A percentile compares a stretch with the other conserved stretches of the same genome.
These are phyloP conservation scores for Apaloderma vittatum DNA, from an alignment of 2,113 vertebrate species.

Conservation along the genomic window DNA sequence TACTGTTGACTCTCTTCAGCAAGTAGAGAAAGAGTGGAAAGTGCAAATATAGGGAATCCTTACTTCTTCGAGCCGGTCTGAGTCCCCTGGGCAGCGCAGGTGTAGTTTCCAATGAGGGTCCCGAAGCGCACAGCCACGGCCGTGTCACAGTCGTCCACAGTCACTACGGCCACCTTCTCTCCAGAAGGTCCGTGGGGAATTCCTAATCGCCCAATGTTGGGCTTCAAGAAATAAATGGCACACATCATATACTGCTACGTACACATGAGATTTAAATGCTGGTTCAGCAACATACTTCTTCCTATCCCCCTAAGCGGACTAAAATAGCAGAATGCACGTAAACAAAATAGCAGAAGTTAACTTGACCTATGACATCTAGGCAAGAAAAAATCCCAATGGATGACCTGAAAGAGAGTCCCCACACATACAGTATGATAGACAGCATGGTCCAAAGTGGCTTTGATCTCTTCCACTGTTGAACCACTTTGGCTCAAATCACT, in stretches of 20 bases:
- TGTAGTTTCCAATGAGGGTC: constrained; percentile 91
- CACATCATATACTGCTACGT: neutral
- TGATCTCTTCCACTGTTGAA: neutral
- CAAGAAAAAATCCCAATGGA: neutral
- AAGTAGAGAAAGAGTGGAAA: neutral
- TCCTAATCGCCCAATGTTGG: constrained; percentile 91
- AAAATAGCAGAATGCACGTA: neutral
- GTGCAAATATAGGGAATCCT: neutral
- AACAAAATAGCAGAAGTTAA: neutral
- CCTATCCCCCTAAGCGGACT: neutral
- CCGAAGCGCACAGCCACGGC: constrained; percentile 94
- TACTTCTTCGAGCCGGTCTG: constrained; percentile 97
- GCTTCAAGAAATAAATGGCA: constrained; percentile 77
- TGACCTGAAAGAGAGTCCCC: neutral
- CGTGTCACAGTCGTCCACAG: constrained; percentile 94
- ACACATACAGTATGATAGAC: neutral
- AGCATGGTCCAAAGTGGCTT: neutral
- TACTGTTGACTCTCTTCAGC: neutral
- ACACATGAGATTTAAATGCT: neutral
- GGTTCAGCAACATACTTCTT: neutral
- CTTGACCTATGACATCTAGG: neutral
- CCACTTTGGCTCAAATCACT: neutral
- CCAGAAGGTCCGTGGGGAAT: constrained; percentile 93
- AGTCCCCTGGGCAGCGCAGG: constrained; percentile 94
- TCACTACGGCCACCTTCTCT: constrained; percentile 95